A percentile compares a stretch with the other conserved stretches of the same genome.
phyloP scores from a whole-genome alignment of 2,113 vertebrate species.

The Eulacestoma nigropectus region DNA sequence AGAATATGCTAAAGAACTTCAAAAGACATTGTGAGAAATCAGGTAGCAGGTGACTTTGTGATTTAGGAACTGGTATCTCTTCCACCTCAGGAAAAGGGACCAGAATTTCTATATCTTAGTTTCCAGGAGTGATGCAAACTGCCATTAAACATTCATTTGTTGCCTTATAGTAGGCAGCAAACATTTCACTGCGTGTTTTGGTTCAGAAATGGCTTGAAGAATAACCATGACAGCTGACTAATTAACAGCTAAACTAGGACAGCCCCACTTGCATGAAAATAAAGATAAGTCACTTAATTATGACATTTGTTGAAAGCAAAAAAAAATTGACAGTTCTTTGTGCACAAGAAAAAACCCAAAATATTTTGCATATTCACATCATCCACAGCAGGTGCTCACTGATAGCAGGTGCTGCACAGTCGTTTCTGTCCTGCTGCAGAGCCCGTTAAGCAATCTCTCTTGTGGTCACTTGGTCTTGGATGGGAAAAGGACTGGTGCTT shows the following conservation, averaged over 20 bases:
- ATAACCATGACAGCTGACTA: neutral
- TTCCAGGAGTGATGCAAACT: neutral
- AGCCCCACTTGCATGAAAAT: neutral
- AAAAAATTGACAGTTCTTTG: neutral
- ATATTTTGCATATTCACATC: neutral
- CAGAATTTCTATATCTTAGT: neutral
- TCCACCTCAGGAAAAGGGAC: neutral
- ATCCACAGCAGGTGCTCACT: neutral
- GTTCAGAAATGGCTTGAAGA: neutral
- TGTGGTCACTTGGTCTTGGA: neutral
- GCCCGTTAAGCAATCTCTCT: neutral
- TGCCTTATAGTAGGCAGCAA: neutral
- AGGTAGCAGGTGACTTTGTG: neutral
- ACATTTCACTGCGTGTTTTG: neutral
- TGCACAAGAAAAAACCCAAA: neutral
- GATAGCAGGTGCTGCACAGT: neutral
- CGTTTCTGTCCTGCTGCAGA: neutral
- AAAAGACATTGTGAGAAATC: neutral
- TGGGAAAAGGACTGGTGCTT: neutral
- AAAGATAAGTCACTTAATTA: neutral
- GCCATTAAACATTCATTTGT: neutral
- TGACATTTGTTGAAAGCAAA: neutral
- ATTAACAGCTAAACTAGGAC: neutral
- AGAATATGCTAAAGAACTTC: neutral
- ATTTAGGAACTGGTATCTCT: neutral